Base-by-base conservation (phyloP, 1,140 invertebrate genomes). In the Zaprionus ghesquierei region DNA sequence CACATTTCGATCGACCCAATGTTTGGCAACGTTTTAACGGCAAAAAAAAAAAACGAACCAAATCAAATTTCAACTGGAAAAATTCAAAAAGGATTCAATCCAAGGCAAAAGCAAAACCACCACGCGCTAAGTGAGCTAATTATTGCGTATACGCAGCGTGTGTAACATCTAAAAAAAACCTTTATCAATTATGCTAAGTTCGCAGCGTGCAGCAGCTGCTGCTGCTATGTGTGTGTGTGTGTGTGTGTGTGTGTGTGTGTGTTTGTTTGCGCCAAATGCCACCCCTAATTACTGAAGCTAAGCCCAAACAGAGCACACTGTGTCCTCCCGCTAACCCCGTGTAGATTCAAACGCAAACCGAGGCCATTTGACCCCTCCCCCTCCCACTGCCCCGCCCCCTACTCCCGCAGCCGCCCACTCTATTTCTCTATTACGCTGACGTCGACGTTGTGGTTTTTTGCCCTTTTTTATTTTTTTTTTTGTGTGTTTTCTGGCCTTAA, bases 371-470 rank as follows among this genome's bases (percentile, higher is more conserved):
- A 4, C n/a, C 55, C 29, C 27, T 51, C 5, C 55, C 46, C n/a
- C 55, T 25, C 27, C 27, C 5, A 49, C 46, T 15, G 10, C 35
- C 29, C 25, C 29, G 25, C 23, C 46, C 46, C 49, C 56, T n/a
- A 35, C 46, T 60, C 18, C 46, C 49, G 53, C 13, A 15, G 5
- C 35, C 35, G 35, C 33, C 53, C 59, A 49, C 60, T 75, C 82
- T 81, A 86, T 74, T 77, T 70, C 82, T 79, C 79, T 76, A 87
- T 82, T 82, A 86, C 82, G 79, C 79, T 79, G 78, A 74, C 82
- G 81, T 70, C 82, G 84, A 61, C 79, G 84, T 69, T 59, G 68
- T 75, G 62, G 51, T 56, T 79, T 78, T 61, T 58, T 66, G 59
- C 56, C 49, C 23, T 25, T 15, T 27, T 29, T 31, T 41, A 25